phyloP scores from a whole-genome alignment of 2,797 vertebrate species.

The Bovichtus diacanthus region DNA sequence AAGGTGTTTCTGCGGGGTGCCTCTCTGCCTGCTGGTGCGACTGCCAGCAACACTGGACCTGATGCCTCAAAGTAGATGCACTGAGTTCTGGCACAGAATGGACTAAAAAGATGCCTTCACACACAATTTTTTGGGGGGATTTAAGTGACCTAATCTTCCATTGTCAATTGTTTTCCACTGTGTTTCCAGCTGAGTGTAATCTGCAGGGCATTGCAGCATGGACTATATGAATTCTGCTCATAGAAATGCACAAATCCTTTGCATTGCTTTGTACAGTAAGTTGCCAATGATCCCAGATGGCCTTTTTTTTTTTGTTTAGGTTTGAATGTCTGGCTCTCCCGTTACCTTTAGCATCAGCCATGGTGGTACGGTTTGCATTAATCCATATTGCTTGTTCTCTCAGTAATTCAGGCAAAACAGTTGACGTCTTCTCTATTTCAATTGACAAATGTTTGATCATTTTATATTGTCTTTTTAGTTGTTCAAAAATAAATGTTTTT shows the following conservation, averaged over 20 bases:
- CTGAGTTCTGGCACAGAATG: background rate
- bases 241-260: background rate
- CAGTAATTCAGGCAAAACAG: background rate
- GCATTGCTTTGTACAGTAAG: background rate
- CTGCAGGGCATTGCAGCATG: background rate
- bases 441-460: slow-evolving; percentile 8
- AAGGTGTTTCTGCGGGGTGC: slow-evolving; percentile 77
- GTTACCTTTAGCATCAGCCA: background rate
- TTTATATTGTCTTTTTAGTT: slow-evolving; percentile 24
- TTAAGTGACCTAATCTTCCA: background rate
- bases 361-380: background rate
- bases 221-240: background rate
- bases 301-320: slow-evolving; percentile 22
- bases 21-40: slow-evolving; percentile 59
- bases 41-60: slow-evolving; percentile 25
- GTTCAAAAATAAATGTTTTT: slow-evolving; percentile 51
- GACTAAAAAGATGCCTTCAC: slow-evolving; percentile 3
- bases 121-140: background rate
- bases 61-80: slow-evolving; percentile 40
- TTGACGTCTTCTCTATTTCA: background rate
- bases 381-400: background rate
- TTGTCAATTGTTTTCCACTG: background rate
- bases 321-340: background rate
- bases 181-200: background rate
- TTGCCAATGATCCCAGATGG: slow-evolving; percentile 2